Conservation (phyloP, 2,888 invertebrate species). For the Busseola fusca region DNA sequence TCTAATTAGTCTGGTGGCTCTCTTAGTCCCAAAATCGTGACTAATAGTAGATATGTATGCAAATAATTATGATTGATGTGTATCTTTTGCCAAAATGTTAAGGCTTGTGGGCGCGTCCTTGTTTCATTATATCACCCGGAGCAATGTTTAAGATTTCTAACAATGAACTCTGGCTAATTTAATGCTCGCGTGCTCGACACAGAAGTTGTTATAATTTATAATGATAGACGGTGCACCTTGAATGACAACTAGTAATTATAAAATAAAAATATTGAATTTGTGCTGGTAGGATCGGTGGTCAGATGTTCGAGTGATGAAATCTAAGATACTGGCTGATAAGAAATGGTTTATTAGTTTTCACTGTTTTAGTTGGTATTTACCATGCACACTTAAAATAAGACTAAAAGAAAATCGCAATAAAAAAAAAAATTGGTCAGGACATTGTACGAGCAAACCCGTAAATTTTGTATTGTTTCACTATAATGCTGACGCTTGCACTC, state of each 20-base stretch:
- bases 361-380: background rate
- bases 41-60: constrained; percentile 70
- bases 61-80: constrained; percentile 82
- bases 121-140: constrained; percentile 64
- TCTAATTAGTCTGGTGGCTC: constrained; percentile 59
- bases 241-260: constrained; percentile 60
- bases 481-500: too few species aligned
- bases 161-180: constrained; percentile 61
- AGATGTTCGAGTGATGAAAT: constrained; percentile 41
- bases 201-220: constrained; percentile 64
- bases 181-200: constrained; percentile 61
- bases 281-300: constrained; percentile 21
- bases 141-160: constrained; percentile 60
- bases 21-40: constrained; percentile 70
- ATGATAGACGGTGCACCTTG: constrained; percentile 59
- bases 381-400: background rate
- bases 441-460: too few species aligned
- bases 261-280: constrained; percentile 57
- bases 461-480: too few species aligned
- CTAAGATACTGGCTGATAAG: constrained; percentile 22
- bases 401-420: background rate
- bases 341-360: background rate
- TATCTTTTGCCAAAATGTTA: constrained; percentile 75
- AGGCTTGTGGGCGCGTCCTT: constrained; percentile 71
- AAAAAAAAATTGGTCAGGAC: too few species aligned